Conservation (phyloP, 2,113 vertebrate species). For the Leucoraja erinaceus region DNA sequence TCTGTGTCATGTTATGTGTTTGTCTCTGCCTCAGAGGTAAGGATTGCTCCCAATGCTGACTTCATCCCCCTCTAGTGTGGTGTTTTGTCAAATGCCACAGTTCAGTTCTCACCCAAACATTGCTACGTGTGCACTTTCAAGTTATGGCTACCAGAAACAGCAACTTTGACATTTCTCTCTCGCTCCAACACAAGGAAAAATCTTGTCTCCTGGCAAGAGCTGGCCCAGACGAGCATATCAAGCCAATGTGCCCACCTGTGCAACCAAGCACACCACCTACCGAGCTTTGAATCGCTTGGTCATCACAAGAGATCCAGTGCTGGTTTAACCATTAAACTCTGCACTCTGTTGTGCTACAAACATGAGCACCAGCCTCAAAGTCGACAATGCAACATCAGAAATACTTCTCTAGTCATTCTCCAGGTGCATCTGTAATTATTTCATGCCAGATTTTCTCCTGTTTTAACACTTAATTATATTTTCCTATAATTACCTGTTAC, state of each 20-base stretch:
- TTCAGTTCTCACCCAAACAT: neutral
- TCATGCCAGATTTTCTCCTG: neutral
- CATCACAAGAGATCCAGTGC: neutral
- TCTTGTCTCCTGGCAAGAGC: neutral
- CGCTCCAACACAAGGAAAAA: neutral
- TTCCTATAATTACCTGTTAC: neutral
- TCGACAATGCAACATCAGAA: neutral
- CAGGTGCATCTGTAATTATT: conserved; percentile 11
- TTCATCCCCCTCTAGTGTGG: neutral
- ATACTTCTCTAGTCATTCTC: neutral
- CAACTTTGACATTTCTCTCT: neutral
- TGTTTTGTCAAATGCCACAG: neutral
- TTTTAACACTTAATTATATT: conserved; percentile 27
- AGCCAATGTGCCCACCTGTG: neutral
- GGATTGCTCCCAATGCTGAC: neutral
- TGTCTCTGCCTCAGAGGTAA: neutral
- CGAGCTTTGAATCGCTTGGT: neutral
- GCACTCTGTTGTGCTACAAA: neutral
- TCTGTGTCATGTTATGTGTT: too few species aligned
- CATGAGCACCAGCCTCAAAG: neutral
- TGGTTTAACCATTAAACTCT: neutral
- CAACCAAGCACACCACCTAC: neutral
- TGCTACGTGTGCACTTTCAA: neutral
- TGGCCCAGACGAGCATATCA: neutral
- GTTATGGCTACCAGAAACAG: neutral